Conservation (phyloP, 1,140 invertebrate species). For the Paramacrobiotus metropolitanus region DNA sequence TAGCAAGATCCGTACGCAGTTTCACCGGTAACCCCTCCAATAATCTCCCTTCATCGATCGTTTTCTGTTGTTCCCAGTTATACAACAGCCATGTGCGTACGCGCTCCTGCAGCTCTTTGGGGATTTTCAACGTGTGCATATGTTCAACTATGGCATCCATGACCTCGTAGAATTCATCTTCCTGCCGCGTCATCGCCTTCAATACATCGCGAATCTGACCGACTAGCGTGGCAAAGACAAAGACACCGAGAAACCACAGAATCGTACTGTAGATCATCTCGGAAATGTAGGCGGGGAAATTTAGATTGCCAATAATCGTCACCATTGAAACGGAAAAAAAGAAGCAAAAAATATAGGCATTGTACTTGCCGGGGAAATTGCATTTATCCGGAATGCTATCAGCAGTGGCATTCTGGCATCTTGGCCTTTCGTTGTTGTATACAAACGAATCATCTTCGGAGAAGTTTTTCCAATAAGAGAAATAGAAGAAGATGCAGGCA, state of each 20-base stretch:
- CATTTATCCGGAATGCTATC: background rate
- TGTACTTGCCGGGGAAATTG: background rate
- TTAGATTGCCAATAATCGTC: background rate
- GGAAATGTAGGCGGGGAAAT: background rate
- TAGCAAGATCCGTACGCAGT: slow-evolving; percentile 70
- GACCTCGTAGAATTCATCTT: slow-evolving; percentile 50
- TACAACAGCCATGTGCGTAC: slow-evolving; percentile 73
- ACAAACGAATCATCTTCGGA: slow-evolving; percentile 43
- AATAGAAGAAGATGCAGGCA: slow-evolving; percentile 67
- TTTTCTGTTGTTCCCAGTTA: slow-evolving; percentile 74
- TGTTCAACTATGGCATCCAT: slow-evolving; percentile 44
- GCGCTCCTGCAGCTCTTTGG: slow-evolving; percentile 42
- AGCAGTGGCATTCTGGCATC: background rate
- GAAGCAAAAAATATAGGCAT: background rate
- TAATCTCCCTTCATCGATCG: slow-evolving; percentile 57
- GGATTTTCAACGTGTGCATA: slow-evolving; percentile 51
- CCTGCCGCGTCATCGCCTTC: slow-evolving; percentile 33
- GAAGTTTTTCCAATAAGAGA: slow-evolving; percentile 52
- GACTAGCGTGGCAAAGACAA: slow-evolving; percentile 76
- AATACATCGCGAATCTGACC: slow-evolving; percentile 84
- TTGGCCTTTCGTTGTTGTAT: background rate
- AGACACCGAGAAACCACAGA: slow-evolving; percentile 75
- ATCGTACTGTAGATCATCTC: background rate
- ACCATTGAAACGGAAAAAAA: background rate
- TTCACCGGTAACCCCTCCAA: slow-evolving; percentile 59